phyloP scores from a whole-genome alignment of 2,113 vertebrate genomes.

The Nettapus auritus region DNA sequence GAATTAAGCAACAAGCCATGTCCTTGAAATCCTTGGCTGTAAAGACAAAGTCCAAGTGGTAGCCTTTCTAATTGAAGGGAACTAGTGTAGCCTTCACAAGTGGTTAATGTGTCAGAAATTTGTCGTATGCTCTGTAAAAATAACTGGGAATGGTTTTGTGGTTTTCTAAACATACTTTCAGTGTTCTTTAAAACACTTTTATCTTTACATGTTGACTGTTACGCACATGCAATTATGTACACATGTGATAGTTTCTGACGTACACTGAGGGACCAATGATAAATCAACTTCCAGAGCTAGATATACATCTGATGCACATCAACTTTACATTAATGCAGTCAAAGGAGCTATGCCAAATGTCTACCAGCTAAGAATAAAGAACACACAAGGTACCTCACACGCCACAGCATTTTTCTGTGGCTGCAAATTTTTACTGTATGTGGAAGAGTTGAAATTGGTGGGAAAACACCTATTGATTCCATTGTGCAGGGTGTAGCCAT shows the following conservation, averaged over 20 bases:
- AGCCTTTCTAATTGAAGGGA: background rate
- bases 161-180: background rate
- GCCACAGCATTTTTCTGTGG: background rate
- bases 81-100: background rate
- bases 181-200: background rate
- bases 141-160: background rate
- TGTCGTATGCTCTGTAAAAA: background rate
- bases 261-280: background rate
- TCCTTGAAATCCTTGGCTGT: constrained; percentile 58
- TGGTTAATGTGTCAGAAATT: background rate
- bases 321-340: background rate
- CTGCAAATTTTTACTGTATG: background rate
- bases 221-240: background rate
- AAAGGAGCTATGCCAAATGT: background rate
- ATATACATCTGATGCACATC: background rate
- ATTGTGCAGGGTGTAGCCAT: background rate
- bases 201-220: background rate
- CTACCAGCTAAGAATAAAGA: background rate
- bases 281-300: background rate
- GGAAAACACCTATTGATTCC: background rate
- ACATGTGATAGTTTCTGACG: background rate
- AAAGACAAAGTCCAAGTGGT: background rate
- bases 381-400: background rate
- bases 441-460: background rate
- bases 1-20: constrained; percentile 54